A percentile compares a stretch with the other conserved stretches of the same genome.
Evolutionary conservation across 2,888 invertebrate genomes (phyloP).

Genomic region (Calliphora vomitoria): DNA sequence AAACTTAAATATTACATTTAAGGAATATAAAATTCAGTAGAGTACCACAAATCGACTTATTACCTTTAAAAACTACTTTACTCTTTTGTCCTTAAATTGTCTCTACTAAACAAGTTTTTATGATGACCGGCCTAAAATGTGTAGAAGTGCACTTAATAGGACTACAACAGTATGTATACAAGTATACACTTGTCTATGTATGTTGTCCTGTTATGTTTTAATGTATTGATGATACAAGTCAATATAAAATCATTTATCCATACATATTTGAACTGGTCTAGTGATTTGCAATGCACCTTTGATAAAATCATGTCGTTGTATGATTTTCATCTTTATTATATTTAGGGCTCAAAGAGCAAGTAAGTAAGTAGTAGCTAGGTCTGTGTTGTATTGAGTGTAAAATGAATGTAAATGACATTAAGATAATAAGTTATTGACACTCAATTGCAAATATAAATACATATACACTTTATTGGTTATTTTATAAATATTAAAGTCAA

Average conservation of each 20-base stretch:
- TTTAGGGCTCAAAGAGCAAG: not conserved
- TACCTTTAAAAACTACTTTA: not conserved
- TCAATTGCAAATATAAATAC: not conserved
- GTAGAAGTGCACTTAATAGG: not conserved
- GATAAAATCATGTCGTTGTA: not conserved
- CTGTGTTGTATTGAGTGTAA: too few relatives aligned
- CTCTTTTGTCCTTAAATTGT: too few relatives aligned
- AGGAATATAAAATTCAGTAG: not conserved
- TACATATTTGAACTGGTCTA: not conserved
- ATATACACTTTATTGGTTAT: not conserved
- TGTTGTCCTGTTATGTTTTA: not conserved
- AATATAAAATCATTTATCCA: slow-evolving; percentile 28
- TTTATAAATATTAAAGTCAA: slow-evolving; percentile 3
- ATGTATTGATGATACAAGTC: not conserved
- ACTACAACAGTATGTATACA: not conserved
- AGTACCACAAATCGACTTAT: not conserved
- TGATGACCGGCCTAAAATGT: slow-evolving; percentile 6
- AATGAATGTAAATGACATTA: slow-evolving; percentile 66
- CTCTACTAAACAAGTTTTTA: not conserved
- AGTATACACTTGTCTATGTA: not conserved
- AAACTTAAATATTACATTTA: too few relatives aligned
- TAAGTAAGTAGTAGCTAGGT: not conserved
- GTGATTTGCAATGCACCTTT: not conserved
- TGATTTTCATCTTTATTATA: not conserved
- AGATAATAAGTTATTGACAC: slow-evolving; percentile 49